A percentile compares a stretch with the other conserved stretches of the same genome.
These are phyloP conservation scores for Cynopterus brachyotis DNA, from an alignment of 2,113 vertebrate genomes.

Conservation along the genomic window DNA sequence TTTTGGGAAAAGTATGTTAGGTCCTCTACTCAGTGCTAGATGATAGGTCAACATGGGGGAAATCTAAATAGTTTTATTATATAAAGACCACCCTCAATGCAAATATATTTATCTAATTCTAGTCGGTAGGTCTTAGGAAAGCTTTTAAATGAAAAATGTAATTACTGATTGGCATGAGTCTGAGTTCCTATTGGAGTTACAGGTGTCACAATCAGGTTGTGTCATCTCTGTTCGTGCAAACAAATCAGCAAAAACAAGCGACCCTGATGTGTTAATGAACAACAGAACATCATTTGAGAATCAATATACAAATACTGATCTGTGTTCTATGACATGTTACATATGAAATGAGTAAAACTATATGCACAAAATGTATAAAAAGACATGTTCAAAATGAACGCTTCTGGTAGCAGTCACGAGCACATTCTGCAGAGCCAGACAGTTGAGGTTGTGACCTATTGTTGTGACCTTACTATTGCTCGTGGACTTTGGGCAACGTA, in stretches of 20 bases:
- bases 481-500: background rate
- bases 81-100: background rate
- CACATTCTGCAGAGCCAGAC: background rate
- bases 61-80: background rate
- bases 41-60: background rate
- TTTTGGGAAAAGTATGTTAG: background rate
- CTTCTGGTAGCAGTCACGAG: background rate
- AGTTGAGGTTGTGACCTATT: background rate
- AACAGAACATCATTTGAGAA: background rate
- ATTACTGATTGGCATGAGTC: background rate
- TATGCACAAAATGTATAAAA: background rate
- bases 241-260: background rate
- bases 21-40: background rate
- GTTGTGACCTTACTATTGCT: background rate
- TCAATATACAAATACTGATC: background rate
- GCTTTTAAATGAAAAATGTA: background rate
- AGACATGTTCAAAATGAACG: background rate
- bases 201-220: background rate
- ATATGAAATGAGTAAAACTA: background rate
- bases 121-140: background rate
- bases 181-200: background rate
- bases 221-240: background rate
- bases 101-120: background rate
- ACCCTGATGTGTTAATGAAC: background rate
- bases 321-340: background rate